Evolutionary conservation across 2,888 invertebrate genomes (phyloP), one percentile per base, ranked within the genome.

Genomic region (Poecilus cupreus): DNA sequence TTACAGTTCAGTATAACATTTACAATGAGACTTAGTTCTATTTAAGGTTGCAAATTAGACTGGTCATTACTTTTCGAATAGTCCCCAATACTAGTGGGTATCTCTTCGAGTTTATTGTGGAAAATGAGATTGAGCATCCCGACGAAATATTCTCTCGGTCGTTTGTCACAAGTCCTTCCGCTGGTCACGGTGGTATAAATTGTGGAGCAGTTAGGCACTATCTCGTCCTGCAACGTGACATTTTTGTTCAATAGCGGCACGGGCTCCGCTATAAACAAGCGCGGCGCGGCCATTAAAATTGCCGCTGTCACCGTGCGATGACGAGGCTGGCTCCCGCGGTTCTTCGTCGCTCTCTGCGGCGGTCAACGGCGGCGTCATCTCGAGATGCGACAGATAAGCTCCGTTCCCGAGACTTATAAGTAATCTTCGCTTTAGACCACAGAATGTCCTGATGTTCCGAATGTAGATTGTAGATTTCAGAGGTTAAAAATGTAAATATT

Each of bases 261-360:
- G 24, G 68, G 57, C 24, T 32, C 37, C 26, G 80, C 68, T 72
- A 80, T 80, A 80, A 80, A 80, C 72, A 70, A 80, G 72, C 78
- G 37, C 24, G 16, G 39, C 24, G 22, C 11, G 57, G 64, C 43
- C 80, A 80, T 80, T 80, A 80, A 80, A 80, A 80, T 80, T 80
- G 72, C 80, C 70, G 72, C 80, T 80, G 80, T 80, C 80, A 80
- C 72, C 80, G 39, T 51, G 51, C 24, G 32, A 37, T 39, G 68
- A 68, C 68, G 68, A 26, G 80, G 60, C 75, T 75, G 80, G 57
- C 79, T 79, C 57, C 51, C 74, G 79, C 74, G 74, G 74, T 74
- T 68, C 70, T 37, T 32, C 64, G 4, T 32, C 32, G 32, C 32
- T 32, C 51, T 18, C 16, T 16, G 51, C 51, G 51, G 18, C 51